These are phyloP conservation scores for Pteronotus mesoamericanus DNA, from an alignment of 2,797 vertebrate species.

Conservation along the genomic window DNA sequence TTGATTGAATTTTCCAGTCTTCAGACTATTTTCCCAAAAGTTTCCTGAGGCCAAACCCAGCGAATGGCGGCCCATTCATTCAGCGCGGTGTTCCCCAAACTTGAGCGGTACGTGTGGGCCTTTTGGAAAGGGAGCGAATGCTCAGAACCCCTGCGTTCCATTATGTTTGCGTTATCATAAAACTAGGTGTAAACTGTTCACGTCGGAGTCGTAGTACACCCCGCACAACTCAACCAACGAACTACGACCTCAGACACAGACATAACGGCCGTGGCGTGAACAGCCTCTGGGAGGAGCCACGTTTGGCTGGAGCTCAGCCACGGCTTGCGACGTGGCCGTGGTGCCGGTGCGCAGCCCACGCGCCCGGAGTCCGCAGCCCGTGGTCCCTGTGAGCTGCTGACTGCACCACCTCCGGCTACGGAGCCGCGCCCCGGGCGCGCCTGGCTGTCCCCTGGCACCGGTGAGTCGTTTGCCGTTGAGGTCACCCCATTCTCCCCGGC, in stretches of 20 bases:
- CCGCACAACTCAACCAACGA: not conserved
- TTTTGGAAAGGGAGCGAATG: not conserved
- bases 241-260: not conserved
- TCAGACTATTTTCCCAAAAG: not conserved
- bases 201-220: not conserved
- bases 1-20: not conserved
- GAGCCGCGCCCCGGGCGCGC: too few species aligned
- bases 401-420: not conserved
- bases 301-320: not conserved
- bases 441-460: not conserved
- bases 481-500: too few species aligned
- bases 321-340: fast-evolving
- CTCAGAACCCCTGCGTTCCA: not conserved
- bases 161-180: not conserved
- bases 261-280: too few species aligned
- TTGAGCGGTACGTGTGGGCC: not conserved
- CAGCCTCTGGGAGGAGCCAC: not conserved
- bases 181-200: not conserved
- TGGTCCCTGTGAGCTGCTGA: not conserved
- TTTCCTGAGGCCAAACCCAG: not conserved
- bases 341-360: fast-evolving
- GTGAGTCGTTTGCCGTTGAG: not conserved
- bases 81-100: fast-evolving
- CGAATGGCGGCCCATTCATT: not conserved
- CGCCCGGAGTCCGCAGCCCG: not conserved